phyloP scores from a whole-genome alignment of 2,888 invertebrate genomes.

The Cybosia mesomella region DNA sequence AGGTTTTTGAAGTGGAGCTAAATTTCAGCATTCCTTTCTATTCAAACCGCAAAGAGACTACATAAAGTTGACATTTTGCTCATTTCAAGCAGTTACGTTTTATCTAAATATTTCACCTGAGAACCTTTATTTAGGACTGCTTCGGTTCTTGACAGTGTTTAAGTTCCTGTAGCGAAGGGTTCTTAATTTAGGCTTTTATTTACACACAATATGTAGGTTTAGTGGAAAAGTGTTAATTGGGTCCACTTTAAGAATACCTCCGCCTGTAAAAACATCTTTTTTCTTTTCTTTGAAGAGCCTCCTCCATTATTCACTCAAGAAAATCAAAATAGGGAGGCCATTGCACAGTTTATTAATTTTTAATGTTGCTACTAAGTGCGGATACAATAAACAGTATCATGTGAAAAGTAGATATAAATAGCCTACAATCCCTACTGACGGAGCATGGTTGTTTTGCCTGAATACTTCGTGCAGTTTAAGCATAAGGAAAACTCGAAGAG shows the following conservation, averaged over 20 bases:
- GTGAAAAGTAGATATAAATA: neutral
- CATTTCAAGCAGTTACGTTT: constrained; percentile 31
- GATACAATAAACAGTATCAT: neutral
- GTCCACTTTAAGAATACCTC: too few species aligned
- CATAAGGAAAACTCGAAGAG: neutral
- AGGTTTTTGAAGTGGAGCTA: constrained; percentile 24
- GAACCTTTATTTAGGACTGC: neutral
- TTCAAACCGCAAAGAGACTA: constrained; percentile 32
- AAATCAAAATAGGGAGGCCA: too few species aligned
- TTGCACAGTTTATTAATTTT: too few species aligned
- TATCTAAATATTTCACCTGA: constrained; percentile 16
- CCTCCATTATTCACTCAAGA: too few species aligned
- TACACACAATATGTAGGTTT: too few species aligned
- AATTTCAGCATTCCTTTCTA: constrained; percentile 35
- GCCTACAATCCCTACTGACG: neutral
- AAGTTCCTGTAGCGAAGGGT: neutral
- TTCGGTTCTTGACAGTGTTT: neutral
- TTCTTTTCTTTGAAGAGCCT: too few species aligned
- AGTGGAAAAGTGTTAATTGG: too few species aligned
- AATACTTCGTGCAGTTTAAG: neutral
- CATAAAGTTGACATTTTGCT: constrained; percentile 32
- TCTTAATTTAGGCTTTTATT: neutral
- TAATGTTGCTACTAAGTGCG: neutral
- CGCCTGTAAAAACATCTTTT: too few species aligned
- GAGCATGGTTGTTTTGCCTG: neutral